Evolutionary conservation across 2,888 invertebrate genomes (phyloP).

Genomic region (Plagiodera versicolora): DNA sequence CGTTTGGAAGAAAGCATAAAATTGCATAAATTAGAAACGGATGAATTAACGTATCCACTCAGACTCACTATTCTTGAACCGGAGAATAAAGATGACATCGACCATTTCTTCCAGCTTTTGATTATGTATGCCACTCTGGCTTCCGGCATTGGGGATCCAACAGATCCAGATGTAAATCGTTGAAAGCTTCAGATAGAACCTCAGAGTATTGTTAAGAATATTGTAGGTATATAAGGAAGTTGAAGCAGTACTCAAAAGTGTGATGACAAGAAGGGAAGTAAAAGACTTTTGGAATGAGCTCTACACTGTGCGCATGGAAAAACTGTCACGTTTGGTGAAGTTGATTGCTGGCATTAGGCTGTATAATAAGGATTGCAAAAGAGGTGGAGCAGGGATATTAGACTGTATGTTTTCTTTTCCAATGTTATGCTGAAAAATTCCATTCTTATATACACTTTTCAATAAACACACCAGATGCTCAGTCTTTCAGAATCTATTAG

Average conservation of each 20-base stretch:
- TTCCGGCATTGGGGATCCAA: slow-evolving; percentile 17
- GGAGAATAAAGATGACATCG: not conserved
- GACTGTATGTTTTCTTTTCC: slow-evolving; percentile 20
- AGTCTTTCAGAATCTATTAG: too few relatives aligned
- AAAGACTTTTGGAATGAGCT: slow-evolving; percentile 62
- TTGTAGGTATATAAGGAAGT: slow-evolving; percentile 66
- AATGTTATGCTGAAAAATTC: too few relatives aligned
- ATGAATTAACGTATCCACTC: not conserved
- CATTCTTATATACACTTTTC: too few relatives aligned
- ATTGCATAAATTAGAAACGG: not conserved
- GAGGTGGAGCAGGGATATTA: slow-evolving; percentile 17
- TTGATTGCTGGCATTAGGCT: slow-evolving; percentile 23
- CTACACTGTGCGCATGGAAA: slow-evolving; percentile 14
- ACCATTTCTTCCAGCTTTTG: slow-evolving; percentile 1
- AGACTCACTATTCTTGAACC: slow-evolving; percentile 13
- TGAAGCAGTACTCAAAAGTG: slow-evolving; percentile 73
- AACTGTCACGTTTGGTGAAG: slow-evolving; percentile 13
- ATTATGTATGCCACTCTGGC: slow-evolving; percentile 9
- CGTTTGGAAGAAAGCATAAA: slow-evolving; percentile 1
- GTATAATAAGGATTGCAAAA: slow-evolving; percentile 22
- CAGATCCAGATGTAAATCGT: slow-evolving; percentile 1
- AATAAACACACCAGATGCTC: too few relatives aligned
- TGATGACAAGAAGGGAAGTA: slow-evolving; percentile 73
- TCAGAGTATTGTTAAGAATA: not conserved
- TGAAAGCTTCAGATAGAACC: not conserved